Base-by-base conservation (phyloP, 1,140 invertebrate genomes). In the Drosophila mojavensis region DNA sequence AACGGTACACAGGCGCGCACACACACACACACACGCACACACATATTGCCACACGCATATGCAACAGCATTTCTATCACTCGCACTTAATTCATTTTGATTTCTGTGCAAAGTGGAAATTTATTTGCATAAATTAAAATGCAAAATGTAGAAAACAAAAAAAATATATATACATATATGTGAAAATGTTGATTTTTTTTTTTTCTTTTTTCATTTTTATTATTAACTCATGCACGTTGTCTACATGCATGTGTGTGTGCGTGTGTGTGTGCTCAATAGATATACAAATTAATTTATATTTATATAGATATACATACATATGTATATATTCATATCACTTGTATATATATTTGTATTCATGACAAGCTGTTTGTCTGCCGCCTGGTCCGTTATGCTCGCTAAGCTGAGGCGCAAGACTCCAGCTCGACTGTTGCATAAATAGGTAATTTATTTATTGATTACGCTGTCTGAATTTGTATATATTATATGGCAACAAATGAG, bases 101-200 rank as follows among this genome's bases (percentile, higher is more conserved):
- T 90, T 90, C 86, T 78, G 86, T 90, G 86, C 86, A 90, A 86
- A 90, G 86, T 90, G 86, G 86, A 90, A 86, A 88, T 90, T 90
- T 90, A 90, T 90, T 90, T 90, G 86, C 86, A 90, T 90, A 90
- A 90, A 90, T 90, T 90, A 86, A 81, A 90, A 81, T 76, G 64
- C 58, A 77, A 53, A 70, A 58, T 55, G 41, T 36, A 48, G 63
- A 62, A 68, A 20, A 45, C 39, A 45, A 36, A 58, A 53, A 58
- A 41, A 28, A 66, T 30, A 48, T 24, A 24, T 24, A 20, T 20
- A 20, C 2, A 20, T 20, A 24, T 24, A 24, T 55, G 33, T 53
- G 53, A 75, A 74, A 58, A 50, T 47, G 4, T 47, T 68, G 39
- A 36, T 41, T 39, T 11, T 58, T 53, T 39, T 28, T 60, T 20